phyloP scores from a whole-genome alignment of 2,113 vertebrate species.

The Trinectes maculatus region DNA sequence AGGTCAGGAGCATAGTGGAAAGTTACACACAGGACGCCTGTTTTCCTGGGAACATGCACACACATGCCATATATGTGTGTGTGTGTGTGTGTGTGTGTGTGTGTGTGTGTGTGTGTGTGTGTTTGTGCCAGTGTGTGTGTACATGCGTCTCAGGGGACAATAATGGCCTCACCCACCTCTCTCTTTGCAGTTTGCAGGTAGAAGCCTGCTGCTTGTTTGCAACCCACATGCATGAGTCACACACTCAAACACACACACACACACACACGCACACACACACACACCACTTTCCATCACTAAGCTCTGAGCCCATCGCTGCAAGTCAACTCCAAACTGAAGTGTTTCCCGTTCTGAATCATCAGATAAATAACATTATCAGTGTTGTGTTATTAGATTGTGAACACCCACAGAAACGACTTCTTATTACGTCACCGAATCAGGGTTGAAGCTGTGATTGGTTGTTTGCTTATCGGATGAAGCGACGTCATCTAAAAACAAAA shows the following conservation, averaged over 20 bases:
- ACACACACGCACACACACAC: slow-evolving; percentile 21
- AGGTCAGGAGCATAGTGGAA: slow-evolving; percentile 35
- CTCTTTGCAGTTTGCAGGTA: slow-evolving; percentile 49
- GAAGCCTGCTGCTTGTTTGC: slow-evolving; percentile 41
- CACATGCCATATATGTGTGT: slow-evolving; percentile 8
- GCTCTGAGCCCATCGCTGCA: slow-evolving; percentile 17
- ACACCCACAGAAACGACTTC: slow-evolving; percentile 10
- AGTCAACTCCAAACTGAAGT: slow-evolving; percentile 10
- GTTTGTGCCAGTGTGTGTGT: slow-evolving; percentile 16
- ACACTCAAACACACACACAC: slow-evolving; percentile 16
- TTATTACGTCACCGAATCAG: slow-evolving; percentile 2
- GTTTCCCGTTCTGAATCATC: slow-evolving; percentile 44
- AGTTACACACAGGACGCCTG: slow-evolving; percentile 24
- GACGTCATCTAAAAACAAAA: slow-evolving; percentile 63
- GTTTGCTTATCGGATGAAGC: slow-evolving; percentile 39
- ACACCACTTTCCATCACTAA: slow-evolving; percentile 48
- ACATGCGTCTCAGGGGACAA: slow-evolving; percentile 25
- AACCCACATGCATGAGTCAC: slow-evolving; percentile 26
- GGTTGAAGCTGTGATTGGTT: background rate
- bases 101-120: slow-evolving; percentile 7
- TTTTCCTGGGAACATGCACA: slow-evolving; percentile 24
- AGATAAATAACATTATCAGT: slow-evolving; percentile 31
- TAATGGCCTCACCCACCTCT: slow-evolving; percentile 30
- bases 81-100: background rate
- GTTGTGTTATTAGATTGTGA: slow-evolving; percentile 33